Evolutionary conservation across 2,888 invertebrate species (phyloP), one percentile per base, ranked within the genome.

Genomic region (Choristoneura rosaceana): DNA sequence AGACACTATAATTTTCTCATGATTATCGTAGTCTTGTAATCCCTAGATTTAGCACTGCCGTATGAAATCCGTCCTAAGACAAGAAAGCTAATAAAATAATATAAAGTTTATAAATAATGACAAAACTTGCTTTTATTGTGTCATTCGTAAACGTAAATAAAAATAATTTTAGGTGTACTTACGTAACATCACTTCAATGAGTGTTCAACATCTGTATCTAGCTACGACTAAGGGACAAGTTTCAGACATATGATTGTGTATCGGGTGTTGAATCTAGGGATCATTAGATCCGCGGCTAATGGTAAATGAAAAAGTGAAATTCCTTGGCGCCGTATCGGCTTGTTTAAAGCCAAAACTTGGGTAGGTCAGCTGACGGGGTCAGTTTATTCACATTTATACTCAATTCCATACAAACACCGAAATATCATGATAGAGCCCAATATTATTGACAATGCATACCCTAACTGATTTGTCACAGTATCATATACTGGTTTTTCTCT

Each of bases 11-110:
- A 4, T 17, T 25, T 25, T 25, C 12, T 55, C 25, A 25, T 12
- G 12, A n/a, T 55, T 25, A 55, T 55, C 3, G 3, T 55, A 55
- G 10, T 55, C 25, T 12, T 55, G 12, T 55, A 25, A 55, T 55
- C 55, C 55, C 55, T 55, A 55, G 55, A 55, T 55, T 55, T 55
- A 55, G 55, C 55, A 55, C 55, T 55, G 55, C 55, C 55, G 55
- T 25, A 25, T 12, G 55, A 25, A 55, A 55, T 55, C 55, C 55
- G 55, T 55, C 55, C 55, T 55, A 55, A 55, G 17, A 55, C 10
- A 55, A 55, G 55, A 55, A 25, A 55, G 3, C 55, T 25, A 2
- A 52, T 38, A 38, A 38, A 1, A 25, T 25, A 25, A 25, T 25
- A 25, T 25, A 25, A 25, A 25, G 25, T 25, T 25, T 25, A 25